These are phyloP conservation scores for Typhlichthys eigenmanni DNA, from an alignment of 2,797 vertebrate genomes.

Conservation along the genomic window DNA sequence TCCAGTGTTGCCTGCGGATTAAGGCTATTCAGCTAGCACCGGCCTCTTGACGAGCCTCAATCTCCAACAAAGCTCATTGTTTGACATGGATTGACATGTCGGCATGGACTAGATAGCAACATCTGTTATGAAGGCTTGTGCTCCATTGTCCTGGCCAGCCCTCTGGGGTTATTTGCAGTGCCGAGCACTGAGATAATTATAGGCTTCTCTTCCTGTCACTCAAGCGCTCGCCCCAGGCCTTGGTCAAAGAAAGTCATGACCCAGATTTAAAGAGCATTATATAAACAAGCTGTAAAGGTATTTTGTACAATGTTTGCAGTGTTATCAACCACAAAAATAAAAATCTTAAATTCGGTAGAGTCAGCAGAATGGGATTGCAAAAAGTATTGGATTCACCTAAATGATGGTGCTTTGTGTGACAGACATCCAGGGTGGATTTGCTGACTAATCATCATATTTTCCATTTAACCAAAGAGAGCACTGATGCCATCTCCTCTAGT, in stretches of 20 bases:
- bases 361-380: constrained; percentile 23
- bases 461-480: constrained; percentile 27
- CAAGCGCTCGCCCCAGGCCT: constrained; percentile 43
- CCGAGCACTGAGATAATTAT: constrained; percentile 53
- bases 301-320: constrained; percentile 21
- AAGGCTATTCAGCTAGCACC: constrained; percentile 27
- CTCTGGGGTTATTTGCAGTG: constrained; percentile 19
- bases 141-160: constrained; percentile 52
- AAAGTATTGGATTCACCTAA: constrained; percentile 39
- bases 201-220: constrained; percentile 29
- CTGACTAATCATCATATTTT: constrained; percentile 28
- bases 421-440: constrained; percentile 29
- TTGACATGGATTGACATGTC: constrained; percentile 45
- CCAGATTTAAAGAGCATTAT: constrained; percentile 42
- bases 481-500: constrained; percentile 14
- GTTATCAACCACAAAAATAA: constrained; percentile 20
- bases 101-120: constrained; percentile 45
- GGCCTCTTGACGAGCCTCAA: constrained; percentile 32
- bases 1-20: constrained; percentile 37
- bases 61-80: constrained; percentile 61
- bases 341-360: constrained; percentile 31
- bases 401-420: constrained; percentile 13
- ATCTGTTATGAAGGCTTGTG: constrained; percentile 50
- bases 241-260: constrained; percentile 41
- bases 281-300: constrained; percentile 59